Base-by-base conservation (phyloP, 2,888 invertebrate species). In the Molanna angustata region DNA sequence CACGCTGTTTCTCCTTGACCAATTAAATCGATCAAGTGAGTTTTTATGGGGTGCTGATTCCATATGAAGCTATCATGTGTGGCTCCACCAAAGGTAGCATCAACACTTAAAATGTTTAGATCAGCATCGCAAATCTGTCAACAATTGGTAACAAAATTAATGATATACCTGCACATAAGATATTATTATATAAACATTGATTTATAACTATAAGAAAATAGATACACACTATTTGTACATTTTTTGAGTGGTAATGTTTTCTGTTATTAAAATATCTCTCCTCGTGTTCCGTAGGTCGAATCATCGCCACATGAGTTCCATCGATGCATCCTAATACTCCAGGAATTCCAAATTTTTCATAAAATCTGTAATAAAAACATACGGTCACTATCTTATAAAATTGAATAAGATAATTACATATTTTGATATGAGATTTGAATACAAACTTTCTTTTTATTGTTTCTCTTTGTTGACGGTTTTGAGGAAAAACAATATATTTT, bases 61-160 rank as follows among this genome's bases (percentile, higher is more conserved):
- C 35, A 35, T 35, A 35, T 35, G 35, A 35, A 35, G 35, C 35
- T 35, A 14, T 35, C 35, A 35, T 35, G 13, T 13, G 35, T 35
- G 35, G 35, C 35, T 35, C 35, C 35, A 35, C 35, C 35, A 35
- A 35, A 35, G 13, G 35, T 13, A 13, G 13, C 35, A 35, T 35
- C 35, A 35, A 35, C 6, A 27, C 6, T 11, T 7, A 6, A 27
- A 11, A 6, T 27, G 11, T 27, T 7, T 11, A 6, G 6, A 27
- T 27, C 11, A 27, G 6, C 6, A 27, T 7, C 6, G 11, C 27
- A 27, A 27, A 27, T 7, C 27, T 27, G 6, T 6, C 27, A 7
- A 27, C 6, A 7, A 27, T 27, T 27, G 27, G 13, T 13, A 13
- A n/a, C n/a, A n/a, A n/a, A n/a, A n/a, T n/a, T n/a, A n/a, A n/a